Evolutionary conservation across 2,888 invertebrate species (phyloP).

Genomic region (Cephus runcator): DNA sequence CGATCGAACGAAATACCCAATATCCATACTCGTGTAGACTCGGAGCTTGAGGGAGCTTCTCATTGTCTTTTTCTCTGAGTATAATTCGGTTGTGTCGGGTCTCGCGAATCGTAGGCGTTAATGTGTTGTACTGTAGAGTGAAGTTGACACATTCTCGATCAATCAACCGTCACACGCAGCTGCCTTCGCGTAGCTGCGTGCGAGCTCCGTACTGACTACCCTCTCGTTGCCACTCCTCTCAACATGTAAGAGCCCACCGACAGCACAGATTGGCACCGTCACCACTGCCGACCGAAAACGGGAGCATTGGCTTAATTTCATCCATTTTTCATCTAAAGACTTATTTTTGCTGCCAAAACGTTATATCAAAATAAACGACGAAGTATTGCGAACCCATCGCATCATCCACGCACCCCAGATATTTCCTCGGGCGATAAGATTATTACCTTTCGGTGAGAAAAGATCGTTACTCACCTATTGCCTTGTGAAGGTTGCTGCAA

Average conservation of each 20-base stretch:
- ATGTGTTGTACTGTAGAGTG: constrained; percentile 56
- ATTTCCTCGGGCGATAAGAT: no score
- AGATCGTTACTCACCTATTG: no score
- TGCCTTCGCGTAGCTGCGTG: constrained; percentile 34
- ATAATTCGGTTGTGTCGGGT: constrained; percentile 39
- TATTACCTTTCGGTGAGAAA: no score
- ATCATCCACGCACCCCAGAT: no score
- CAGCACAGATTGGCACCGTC: background rate
- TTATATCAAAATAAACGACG: background rate
- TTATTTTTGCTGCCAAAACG: background rate
- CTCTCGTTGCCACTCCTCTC: constrained; percentile 13
- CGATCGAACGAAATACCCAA: no score
- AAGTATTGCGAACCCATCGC: no score
- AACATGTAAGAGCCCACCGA: constrained; percentile 4
- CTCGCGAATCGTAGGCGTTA: constrained; percentile 40
- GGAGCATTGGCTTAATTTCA: background rate
- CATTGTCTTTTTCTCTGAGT: constrained; percentile 23
- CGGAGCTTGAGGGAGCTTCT: background rate
- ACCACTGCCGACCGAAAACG: background rate
- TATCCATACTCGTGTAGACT: background rate
- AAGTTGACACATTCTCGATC: constrained; percentile 63
- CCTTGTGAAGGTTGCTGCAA: no score
- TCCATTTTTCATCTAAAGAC: background rate
- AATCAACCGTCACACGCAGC: constrained; percentile 58
- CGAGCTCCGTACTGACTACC: constrained; percentile 5